These are phyloP conservation scores for Ceratitis capitata DNA, from an alignment of 1,140 invertebrate species.

Conservation along the genomic window DNA sequence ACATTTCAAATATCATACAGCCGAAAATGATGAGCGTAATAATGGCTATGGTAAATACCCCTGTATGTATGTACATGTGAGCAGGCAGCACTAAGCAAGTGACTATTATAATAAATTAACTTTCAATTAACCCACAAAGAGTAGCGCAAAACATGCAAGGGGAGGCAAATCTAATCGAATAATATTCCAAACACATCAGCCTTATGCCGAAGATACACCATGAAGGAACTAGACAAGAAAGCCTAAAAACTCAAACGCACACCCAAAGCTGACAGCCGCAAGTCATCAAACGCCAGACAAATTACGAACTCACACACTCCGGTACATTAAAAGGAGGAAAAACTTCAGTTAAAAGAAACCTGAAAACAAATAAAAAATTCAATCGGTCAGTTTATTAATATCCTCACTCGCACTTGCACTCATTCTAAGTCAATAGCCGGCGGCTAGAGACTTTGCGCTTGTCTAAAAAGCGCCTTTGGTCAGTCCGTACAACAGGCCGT, in stretches of 20 bases:
- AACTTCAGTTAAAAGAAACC: not conserved
- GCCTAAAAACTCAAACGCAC: not conserved
- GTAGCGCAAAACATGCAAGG: not conserved
- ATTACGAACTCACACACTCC: not conserved
- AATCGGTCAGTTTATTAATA: not conserved
- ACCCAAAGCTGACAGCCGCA: not conserved
- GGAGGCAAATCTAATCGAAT: not conserved
- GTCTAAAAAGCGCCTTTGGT: not conserved
- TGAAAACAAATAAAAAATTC: not conserved
- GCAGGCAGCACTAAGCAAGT: not conserved
- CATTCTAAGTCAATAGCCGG: constrained; percentile 17
- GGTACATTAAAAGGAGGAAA: not conserved
- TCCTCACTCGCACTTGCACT: not conserved
- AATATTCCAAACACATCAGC: not conserved
- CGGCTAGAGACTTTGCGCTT: not conserved
- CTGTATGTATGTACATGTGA: not conserved
- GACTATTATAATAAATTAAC: constrained; percentile 2
- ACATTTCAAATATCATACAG: not conserved
- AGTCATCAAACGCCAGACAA: constrained; percentile 5
- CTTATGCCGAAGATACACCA: not conserved
- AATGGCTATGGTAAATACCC: not conserved
- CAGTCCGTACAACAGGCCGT: not conserved
- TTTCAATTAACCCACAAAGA: constrained; percentile 31
- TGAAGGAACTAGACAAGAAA: not conserved
- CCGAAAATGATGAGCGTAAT: not conserved